Evolutionary conservation across 2,113 vertebrate genomes (phyloP).

Genomic region (Rhinolophus ferrumequinum): DNA sequence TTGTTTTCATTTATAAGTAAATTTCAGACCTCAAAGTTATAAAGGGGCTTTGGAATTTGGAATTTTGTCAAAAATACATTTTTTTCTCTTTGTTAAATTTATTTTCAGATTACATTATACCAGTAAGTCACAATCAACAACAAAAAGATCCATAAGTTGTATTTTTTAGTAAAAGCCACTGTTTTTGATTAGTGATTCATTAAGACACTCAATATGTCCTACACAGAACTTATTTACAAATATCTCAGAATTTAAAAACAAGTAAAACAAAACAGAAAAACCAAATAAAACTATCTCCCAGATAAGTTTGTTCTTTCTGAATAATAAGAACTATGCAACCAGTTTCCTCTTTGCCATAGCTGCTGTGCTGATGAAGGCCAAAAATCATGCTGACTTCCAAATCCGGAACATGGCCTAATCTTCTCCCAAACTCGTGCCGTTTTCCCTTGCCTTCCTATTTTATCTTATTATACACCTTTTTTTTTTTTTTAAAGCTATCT

Average conservation of each 20-base stretch:
- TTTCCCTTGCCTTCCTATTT: not conserved
- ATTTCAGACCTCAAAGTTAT: not conserved
- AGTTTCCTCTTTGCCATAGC: not conserved
- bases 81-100: not conserved
- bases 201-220: not conserved
- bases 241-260: not conserved
- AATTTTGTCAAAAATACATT: not conserved
- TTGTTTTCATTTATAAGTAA: constrained; percentile 16
- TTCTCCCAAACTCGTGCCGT: not conserved
- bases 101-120: not conserved
- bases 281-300: not conserved
- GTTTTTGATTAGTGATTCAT: not conserved
- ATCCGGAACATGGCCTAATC: not conserved
- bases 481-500: constrained; percentile 35
- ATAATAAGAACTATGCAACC: not conserved
- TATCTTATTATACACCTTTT: not conserved
- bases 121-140: not conserved
- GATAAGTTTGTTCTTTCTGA: not conserved
- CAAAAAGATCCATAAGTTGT: not conserved
- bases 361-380: not conserved
- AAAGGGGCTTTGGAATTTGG: not conserved
- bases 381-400: not conserved
- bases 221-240: constrained; percentile 6
- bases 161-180: not conserved
- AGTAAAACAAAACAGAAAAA: not conserved